Percentiles rank a stretch among this genome's conserved stretches.
Conservation (phyloP, 2,113 vertebrate genomes). For the Pao palembangensis region DNA sequence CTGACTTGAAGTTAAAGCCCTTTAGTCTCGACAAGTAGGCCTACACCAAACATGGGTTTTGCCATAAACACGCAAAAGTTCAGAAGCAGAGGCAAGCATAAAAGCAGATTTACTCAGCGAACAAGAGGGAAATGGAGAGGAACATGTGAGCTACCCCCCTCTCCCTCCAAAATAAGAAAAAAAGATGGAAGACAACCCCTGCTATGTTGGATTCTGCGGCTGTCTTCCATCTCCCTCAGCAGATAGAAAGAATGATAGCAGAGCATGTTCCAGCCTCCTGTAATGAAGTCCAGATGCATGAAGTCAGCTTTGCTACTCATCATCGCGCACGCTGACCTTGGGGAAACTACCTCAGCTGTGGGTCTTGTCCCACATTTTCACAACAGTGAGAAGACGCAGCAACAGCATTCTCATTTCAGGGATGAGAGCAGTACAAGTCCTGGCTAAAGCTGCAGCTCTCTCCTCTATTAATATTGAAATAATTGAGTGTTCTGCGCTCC, state of each 20-base stretch:
- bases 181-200: slow-evolving; percentile 49
- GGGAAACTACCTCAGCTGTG: slow-evolving; percentile 53
- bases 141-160: slow-evolving; percentile 40
- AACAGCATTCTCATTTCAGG: slow-evolving; percentile 1
- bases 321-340: slow-evolving; percentile 49
- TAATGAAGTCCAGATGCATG: slow-evolving; percentile 67
- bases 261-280: slow-evolving; percentile 42
- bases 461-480: slow-evolving; percentile 15
- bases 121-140: slow-evolving; percentile 45
- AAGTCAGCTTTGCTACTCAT: slow-evolving; percentile 55
- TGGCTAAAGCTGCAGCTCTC: slow-evolving; percentile 17
- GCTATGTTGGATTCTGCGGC: slow-evolving; percentile 44
- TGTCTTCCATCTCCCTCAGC: slow-evolving; percentile 52
- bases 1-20: slow-evolving; percentile 51
- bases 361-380: slow-evolving; percentile 25
- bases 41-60: slow-evolving; percentile 52
- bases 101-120: slow-evolving; percentile 51
- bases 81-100: slow-evolving; percentile 43
- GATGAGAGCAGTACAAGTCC: slow-evolving; percentile 45
- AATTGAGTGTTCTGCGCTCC: slow-evolving; percentile 7
- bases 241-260: slow-evolving; percentile 55
- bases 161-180: slow-evolving; percentile 26
- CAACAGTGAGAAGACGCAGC: slow-evolving; percentile 29
- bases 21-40: slow-evolving; percentile 48
- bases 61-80: slow-evolving; percentile 58